A percentile compares a stretch with the other conserved stretches of the same genome.
Conservation (phyloP, 2,113 vertebrate genomes). For the Rhynchopsitta pachyrhyncha region DNA sequence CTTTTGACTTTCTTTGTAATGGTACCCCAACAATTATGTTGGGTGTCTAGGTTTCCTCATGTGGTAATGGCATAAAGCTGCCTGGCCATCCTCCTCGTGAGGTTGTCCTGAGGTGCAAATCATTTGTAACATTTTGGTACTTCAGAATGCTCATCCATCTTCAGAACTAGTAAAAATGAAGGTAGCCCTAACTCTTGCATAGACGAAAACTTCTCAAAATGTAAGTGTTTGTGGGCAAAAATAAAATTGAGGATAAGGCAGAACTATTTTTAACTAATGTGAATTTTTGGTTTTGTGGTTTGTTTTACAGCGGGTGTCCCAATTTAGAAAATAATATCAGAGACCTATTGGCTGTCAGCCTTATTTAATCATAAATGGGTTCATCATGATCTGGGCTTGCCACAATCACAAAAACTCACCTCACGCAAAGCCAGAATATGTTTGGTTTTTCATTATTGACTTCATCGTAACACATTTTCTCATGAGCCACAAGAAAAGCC, state of each 20-base stretch:
- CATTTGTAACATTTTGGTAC: neutral
- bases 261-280: neutral
- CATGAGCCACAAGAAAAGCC: neutral
- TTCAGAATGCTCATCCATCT: neutral
- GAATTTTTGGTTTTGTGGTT: neutral
- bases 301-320: neutral
- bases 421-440: neutral
- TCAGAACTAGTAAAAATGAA: neutral
- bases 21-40: neutral
- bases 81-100: neutral
- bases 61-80: neutral
- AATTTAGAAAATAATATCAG: neutral
- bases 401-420: neutral
- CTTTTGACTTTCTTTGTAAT: neutral
- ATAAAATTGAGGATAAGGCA: neutral
- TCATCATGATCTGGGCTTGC: neutral
- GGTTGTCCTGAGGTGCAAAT: neutral
- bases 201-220: neutral
- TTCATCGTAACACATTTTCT: neutral
- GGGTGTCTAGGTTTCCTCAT: neutral
- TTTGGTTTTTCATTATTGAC: neutral
- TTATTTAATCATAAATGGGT: neutral
- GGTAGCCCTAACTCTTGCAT: neutral
- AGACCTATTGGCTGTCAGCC: neutral
- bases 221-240: neutral